These are phyloP conservation scores for Drosophila kikkawai DNA, from an alignment of 1,140 invertebrate species.

Conservation along the genomic window DNA sequence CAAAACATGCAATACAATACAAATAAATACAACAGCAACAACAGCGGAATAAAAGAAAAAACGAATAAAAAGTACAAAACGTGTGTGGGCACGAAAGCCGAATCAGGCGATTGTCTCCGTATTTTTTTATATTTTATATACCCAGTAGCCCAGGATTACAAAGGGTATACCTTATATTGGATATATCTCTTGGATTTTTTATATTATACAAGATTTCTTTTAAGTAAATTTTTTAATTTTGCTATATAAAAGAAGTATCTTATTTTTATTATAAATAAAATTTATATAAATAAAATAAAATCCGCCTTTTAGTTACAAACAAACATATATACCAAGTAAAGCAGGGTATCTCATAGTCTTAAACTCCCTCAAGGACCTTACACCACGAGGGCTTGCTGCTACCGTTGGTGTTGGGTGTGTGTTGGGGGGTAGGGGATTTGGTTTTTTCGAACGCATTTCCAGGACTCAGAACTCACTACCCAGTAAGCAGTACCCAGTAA, in stretches of 20 bases:
- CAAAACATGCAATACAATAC: slow-evolving; percentile 73
- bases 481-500: slow-evolving; percentile 24
- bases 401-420: neutral
- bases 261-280: neutral
- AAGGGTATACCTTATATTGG: neutral
- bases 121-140: slow-evolving; percentile 39
- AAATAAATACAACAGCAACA: slow-evolving; percentile 44
- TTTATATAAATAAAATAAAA: neutral
- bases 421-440: neutral
- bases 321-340: neutral
- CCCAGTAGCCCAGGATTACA: neutral
- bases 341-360: neutral
- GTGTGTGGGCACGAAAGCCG: slow-evolving; percentile 70
- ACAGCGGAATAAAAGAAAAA: slow-evolving; percentile 1
- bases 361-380: neutral
- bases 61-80: slow-evolving; percentile 60
- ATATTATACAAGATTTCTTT: too few species aligned
- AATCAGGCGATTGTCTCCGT: slow-evolving; percentile 65
- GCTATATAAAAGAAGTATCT: too few species aligned
- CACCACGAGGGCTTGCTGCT: neutral
- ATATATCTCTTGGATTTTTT: too few species aligned
- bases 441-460: slow-evolving; percentile 58
- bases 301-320: neutral
- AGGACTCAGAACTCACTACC: slow-evolving; percentile 36
- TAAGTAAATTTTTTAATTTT: too few species aligned